Evolutionary conservation across 1,140 invertebrate genomes (phyloP), one percentile per base, ranked within the genome.

Genomic region (Stegodyphus mimosarum): DNA sequence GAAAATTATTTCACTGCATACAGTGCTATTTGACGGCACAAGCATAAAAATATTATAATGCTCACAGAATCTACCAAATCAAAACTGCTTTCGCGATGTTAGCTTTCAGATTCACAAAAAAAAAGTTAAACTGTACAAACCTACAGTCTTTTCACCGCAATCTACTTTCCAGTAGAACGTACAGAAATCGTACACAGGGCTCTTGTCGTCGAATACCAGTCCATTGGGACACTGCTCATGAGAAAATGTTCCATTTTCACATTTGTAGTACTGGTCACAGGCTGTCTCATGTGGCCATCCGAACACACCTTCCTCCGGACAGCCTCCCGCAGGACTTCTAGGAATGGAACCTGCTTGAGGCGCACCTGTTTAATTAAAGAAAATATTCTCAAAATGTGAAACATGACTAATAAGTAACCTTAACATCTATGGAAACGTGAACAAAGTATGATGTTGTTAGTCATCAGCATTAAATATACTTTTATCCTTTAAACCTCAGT

Each of bases 101-200:
- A 33, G 1, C 33, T 33, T 33, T 33, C 33, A 33, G 3, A 33
- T 33, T 33, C 33, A 1, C 33, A 33, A 33, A 33, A 48, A 51
- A 51, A 2, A 5, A 10, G 1, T 60, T 15, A 53, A 76, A 18
- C 15, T 13, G 48, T n/a, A 67, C 76, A 13, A 52, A 87, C 86
- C 86, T 48, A 73, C 50, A 3, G 70, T 79, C 64, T 83, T 94
- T n/a, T 93, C 90, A n/a, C 94, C 95, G 89, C 96, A 98, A 86
- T 97, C 92, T 1, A 96, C 96, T 48, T 94, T 96, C 96, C 96
- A 98, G 91, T 96, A 92, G 91, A 97, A 98, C 91, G 96, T 97
- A 92, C 97, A 98, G 91, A 97, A 95, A 89, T 97, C 94, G 91
- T 97, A 94, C 0, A 96, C 94, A 5, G 93, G 93, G 4, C 96